These are phyloP conservation scores for Molanna angustata DNA, from an alignment of 2,888 invertebrate genomes.

Conservation along the genomic window DNA sequence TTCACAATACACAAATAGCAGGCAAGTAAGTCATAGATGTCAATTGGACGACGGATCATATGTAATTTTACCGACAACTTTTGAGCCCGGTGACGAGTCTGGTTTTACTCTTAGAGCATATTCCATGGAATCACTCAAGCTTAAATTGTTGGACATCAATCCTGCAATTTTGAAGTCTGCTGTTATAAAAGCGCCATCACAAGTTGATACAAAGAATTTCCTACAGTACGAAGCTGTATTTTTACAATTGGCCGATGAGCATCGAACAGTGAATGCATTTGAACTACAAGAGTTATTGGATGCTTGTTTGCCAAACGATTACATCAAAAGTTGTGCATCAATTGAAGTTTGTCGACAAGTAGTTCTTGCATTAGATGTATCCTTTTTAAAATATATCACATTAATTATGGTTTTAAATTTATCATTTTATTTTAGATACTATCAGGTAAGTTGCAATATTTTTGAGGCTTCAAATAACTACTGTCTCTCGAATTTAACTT, in stretches of 20 bases:
- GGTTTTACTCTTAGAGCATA: conserved; percentile 82
- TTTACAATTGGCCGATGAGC: conserved; percentile 86
- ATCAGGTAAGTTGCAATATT: too few relatives aligned
- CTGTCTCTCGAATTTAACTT: too few relatives aligned
- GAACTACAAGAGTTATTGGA: conserved; percentile 87
- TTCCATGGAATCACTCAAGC: conserved; percentile 72
- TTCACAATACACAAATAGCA: conserved; percentile 88
- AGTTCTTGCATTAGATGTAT: conserved; percentile 84
- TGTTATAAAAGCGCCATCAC: conserved; percentile 71
- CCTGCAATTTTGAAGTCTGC: conserved; percentile 71
- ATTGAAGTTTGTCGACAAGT: conserved; percentile 91
- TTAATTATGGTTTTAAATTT: too few relatives aligned
- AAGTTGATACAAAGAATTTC: conserved; percentile 69
- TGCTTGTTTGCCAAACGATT: conserved; percentile 89
- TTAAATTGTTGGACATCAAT: conserved; percentile 67
- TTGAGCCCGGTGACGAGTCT: conserved; percentile 87
- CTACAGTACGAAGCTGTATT: conserved; percentile 88
- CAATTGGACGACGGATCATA: conserved; percentile 79
- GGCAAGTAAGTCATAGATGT: conserved; percentile 81
- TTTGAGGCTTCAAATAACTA: too few relatives aligned
- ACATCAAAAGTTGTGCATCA: conserved; percentile 90
- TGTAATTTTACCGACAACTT: conserved; percentile 85
- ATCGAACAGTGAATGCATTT: conserved; percentile 85
- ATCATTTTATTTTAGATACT: too few relatives aligned
- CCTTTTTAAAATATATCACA: conserved; percentile 45